Evolutionary conservation across 1,140 invertebrate genomes (phyloP), one percentile per base, ranked within the genome.

Genomic region (Pseudomyrmex flavicornis): DNA sequence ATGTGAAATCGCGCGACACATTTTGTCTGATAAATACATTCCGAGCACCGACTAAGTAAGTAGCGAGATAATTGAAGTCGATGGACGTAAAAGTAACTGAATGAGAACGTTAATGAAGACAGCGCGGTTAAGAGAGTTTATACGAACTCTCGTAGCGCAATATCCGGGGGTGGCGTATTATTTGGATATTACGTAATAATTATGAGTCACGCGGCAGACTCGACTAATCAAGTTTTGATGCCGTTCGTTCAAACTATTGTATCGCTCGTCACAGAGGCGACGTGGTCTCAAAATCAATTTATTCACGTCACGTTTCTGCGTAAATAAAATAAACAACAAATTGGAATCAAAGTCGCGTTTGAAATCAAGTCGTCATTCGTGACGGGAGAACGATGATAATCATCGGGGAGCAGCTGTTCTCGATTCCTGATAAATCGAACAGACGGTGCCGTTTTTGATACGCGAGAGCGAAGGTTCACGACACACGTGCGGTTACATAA

Each of bases 401-500:
- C 5, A 7, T 35, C 5, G 26, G 13, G 3, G 12, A 12, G 15
- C 5, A 7, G 20, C 0, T 22, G 4, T 26, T 54, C 46, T 35
- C 35, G 8, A 79, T 79, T 63, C 15, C 46, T 26, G 15, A 69
- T 66, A 77, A 79, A 69, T 48, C 74, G 13, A 44, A 35, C 22
- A 3, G 13, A 15, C 2, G n/a, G 48, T n/a, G 46, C 5, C 44
- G 17, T 79, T 79, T 79, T 79, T 58, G 5, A n/a, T 48, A 0
- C n/a, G 58, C 4, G 22, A 52, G 15, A 66, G 54, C 48, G 48
- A 72, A 63, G 65, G 65, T 61, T 82, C 79, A 88, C 50, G 84
- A 87, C 65, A 83, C 35, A 35, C 35, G 35, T 54, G 72, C 77
- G 65, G 73, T 88, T 88, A 88, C 84, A 85, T 88, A 88, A 88